These are phyloP conservation scores for Ornithorhynchus anatinus DNA, from an alignment of 2,113 vertebrate genomes.

Conservation along the genomic window DNA sequence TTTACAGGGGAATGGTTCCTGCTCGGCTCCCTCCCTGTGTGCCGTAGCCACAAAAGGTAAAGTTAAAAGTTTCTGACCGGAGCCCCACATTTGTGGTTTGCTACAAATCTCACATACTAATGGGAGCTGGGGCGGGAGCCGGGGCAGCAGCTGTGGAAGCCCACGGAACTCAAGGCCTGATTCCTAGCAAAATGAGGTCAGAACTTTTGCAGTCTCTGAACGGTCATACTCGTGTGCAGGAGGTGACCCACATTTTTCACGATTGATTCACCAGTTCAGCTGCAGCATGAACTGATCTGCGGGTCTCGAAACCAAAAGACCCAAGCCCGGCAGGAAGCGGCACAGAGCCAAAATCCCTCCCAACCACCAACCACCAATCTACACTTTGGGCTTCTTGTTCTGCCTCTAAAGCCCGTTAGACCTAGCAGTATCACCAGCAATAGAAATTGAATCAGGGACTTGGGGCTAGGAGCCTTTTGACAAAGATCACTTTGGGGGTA, in stretches of 20 bases:
- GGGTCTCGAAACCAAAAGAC: constrained; percentile 8
- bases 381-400: not conserved
- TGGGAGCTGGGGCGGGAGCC: not conserved
- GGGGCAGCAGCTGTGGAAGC: constrained; percentile 38
- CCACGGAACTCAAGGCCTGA: not conserved
- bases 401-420: not conserved
- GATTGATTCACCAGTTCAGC: constrained; percentile 65
- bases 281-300: constrained; percentile 43
- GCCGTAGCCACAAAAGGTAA: not conserved
- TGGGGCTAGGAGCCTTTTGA: not conserved
- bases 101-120: not conserved
- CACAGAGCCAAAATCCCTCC: not conserved
- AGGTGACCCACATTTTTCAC: constrained; percentile 62
- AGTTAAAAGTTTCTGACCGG: too few species aligned
- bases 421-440: not conserved
- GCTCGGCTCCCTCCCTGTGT: not conserved
- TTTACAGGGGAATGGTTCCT: not conserved
- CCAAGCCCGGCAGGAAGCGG: not conserved
- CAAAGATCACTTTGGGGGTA: not conserved
- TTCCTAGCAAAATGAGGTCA: constrained; percentile 21
- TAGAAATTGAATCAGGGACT: not conserved
- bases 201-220: constrained; percentile 27
- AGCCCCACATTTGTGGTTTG: too few species aligned
- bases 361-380: not conserved
- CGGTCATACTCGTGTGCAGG: constrained; percentile 31